Evolutionary conservation across 2,113 vertebrate genomes (phyloP).

Genomic region (Vombatus ursinus): DNA sequence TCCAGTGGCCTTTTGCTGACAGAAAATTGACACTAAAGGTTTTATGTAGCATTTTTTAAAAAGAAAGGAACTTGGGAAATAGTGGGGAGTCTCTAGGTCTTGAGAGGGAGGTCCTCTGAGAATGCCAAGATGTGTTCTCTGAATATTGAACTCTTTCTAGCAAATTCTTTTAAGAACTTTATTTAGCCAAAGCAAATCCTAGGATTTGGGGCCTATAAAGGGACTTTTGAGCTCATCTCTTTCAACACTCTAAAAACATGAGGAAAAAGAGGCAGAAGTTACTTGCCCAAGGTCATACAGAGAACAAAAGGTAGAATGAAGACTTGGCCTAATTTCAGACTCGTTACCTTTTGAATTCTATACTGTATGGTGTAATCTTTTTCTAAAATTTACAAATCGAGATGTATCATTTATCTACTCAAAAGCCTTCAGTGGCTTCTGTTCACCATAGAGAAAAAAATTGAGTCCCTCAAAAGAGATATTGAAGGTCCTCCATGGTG

Average conservation of each 20-base stretch:
- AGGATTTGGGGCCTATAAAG: not conserved
- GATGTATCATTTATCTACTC: not conserved
- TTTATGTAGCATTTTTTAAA: not conserved
- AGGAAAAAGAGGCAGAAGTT: not conserved
- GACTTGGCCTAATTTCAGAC: not conserved
- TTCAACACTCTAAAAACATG: not conserved
- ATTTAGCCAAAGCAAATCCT: not conserved
- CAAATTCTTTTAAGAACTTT: conserved; percentile 1
- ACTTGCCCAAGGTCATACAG: not conserved
- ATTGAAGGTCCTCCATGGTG: not conserved
- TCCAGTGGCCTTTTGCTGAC: not conserved
- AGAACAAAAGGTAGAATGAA: not conserved
- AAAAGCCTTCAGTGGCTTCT: not conserved
- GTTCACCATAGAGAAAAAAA: not conserved
- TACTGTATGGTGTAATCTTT: not conserved
- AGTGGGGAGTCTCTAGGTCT: not conserved
- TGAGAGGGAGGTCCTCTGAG: not conserved
- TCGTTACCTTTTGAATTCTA: not conserved
- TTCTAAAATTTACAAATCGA: not conserved
- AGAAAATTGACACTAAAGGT: not conserved
- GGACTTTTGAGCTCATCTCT: not conserved
- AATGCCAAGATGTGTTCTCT: not conserved
- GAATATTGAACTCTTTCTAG: conserved; percentile 28
- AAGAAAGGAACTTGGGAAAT: not conserved
- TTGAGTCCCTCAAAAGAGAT: not conserved